Conservation (phyloP, 2,888 invertebrate species). For the Alloscopus bannaensis region DNA sequence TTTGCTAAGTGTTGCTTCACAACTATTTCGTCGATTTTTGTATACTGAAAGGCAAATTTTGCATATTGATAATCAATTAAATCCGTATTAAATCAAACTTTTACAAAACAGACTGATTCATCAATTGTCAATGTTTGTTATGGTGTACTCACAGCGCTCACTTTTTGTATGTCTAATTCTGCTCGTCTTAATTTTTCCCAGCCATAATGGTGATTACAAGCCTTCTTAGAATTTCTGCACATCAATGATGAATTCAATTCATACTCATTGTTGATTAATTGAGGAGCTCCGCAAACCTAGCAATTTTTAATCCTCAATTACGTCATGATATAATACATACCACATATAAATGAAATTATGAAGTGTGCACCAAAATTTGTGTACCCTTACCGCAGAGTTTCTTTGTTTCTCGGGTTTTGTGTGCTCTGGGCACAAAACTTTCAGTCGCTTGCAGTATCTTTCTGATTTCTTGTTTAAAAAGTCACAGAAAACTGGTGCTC, state of each 20-base stretch:
- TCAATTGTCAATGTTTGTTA: no score
- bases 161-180: slow-evolving; percentile 30
- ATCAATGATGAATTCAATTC: slow-evolving; percentile 74
- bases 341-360: neutral
- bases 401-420: slow-evolving; percentile 92
- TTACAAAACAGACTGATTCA: no score
- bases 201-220: slow-evolving; percentile 92
- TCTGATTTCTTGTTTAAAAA: slow-evolving; percentile 90
- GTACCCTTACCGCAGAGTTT: slow-evolving; percentile 69
- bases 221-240: slow-evolving; percentile 89
- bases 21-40: no score
- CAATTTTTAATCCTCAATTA: no score
- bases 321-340: no score
- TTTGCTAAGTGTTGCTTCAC: no score
- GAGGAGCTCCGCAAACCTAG: slow-evolving; percentile 93
- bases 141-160: no score
- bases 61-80: no score
- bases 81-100: no score
- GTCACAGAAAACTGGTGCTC: slow-evolving; percentile 97
- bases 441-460: slow-evolving; percentile 96
- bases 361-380: neutral
- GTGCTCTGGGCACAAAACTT: slow-evolving; percentile 98
- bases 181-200: slow-evolving; percentile 95
- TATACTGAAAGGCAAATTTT: no score
- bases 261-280: slow-evolving; percentile 84